phyloP scores from a whole-genome alignment of 2,888 invertebrate genomes.

The Phymatocera aterrima region DNA sequence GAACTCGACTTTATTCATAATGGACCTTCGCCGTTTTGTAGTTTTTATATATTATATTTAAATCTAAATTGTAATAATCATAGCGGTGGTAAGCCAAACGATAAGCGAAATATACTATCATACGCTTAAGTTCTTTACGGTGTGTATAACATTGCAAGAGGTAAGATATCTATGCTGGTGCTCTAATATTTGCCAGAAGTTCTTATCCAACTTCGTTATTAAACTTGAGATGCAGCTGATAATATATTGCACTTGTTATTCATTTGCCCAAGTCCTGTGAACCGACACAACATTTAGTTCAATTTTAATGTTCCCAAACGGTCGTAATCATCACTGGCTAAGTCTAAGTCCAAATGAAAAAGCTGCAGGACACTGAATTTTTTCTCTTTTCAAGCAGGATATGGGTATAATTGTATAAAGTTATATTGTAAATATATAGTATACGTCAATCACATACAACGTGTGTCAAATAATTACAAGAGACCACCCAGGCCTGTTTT shows the following conservation, averaged over 20 bases:
- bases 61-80: constrained; percentile 50
- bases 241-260: constrained; percentile 38
- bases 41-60: constrained; percentile 50
- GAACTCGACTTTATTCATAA: constrained; percentile 50
- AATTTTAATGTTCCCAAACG: neutral
- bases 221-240: constrained; percentile 34
- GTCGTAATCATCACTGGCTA: neutral
- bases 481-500: constrained; percentile 1
- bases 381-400: neutral
- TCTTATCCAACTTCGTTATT: constrained; percentile 28
- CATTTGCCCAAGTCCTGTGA: constrained; percentile 35
- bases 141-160: constrained; percentile 50
- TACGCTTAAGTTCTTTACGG: constrained; percentile 50
- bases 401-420: constrained; percentile 35
- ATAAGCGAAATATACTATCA: constrained; percentile 27
- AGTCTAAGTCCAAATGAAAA: neutral
- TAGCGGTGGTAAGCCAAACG: constrained; percentile 44
- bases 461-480: neutral
- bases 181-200: constrained; percentile 48
- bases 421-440: constrained; percentile 34
- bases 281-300: constrained; percentile 1
- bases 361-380: neutral
- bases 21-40: constrained; percentile 47
- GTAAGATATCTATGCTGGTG: constrained; percentile 51
- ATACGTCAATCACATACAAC: constrained; percentile 21